Conservation (phyloP, 2,113 vertebrate genomes). For the Platysternon megacephalum region DNA sequence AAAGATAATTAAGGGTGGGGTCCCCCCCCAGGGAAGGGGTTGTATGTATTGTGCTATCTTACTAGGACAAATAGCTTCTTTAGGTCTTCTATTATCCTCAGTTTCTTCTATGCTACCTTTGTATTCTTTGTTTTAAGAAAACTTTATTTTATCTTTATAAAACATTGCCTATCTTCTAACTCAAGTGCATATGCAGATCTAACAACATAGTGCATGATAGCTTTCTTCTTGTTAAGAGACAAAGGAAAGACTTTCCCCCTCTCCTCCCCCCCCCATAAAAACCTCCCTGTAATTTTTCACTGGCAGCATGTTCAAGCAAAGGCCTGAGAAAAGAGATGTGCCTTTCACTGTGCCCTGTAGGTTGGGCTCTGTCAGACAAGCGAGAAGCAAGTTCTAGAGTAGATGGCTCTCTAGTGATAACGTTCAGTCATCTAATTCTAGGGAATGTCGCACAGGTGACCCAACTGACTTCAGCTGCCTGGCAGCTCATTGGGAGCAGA, state of each 20-base stretch:
- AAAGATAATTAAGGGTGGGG: not conserved
- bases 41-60: not conserved
- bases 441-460: not conserved
- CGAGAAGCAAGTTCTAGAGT: conserved; percentile 36
- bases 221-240: not conserved
- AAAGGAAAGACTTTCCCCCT: not conserved
- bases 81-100: not conserved
- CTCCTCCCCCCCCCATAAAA: not conserved
- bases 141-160: conserved; percentile 51
- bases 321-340: not conserved
- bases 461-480: not conserved
- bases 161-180: not conserved
- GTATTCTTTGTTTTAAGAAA: not conserved
- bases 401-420: not conserved
- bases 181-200: conserved; percentile 35
- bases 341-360: conserved; percentile 26
- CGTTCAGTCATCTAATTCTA: not conserved
- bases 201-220: not conserved
- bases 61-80: conserved; percentile 21
- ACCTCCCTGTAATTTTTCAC: conserved; percentile 39
- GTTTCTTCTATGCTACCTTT: not conserved
- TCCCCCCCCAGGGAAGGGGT: not conserved
- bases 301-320: conserved; percentile 56
- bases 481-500: not conserved
- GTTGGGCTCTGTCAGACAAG: conserved; percentile 23